Evolutionary conservation across 92 coral and sea anemone species (phyloP).

Genomic region (Hydrozoanthus gracilis): DNA sequence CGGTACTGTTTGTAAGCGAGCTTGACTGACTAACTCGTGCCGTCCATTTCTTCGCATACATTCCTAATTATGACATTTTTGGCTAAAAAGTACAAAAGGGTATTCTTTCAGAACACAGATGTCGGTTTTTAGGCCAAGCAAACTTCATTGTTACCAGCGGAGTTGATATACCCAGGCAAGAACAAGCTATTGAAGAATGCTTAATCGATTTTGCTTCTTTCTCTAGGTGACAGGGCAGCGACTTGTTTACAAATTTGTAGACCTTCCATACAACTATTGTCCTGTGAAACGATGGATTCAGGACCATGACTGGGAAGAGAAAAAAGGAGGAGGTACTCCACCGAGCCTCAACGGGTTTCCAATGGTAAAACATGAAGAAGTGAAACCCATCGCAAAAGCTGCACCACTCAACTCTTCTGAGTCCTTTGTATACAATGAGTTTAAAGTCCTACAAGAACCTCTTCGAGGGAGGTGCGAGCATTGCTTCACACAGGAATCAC

Average conservation of each 20-base stretch:
- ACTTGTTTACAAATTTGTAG: slow-evolving; percentile 96
- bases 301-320: not conserved
- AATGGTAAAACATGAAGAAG: slow-evolving; percentile 15
- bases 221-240: slow-evolving; percentile 95
- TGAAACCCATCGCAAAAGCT: not conserved
- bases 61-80: too few species aligned
- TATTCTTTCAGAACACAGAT: not conserved
- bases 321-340: not conserved
- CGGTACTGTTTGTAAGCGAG: too few species aligned
- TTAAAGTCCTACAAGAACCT: slow-evolving; percentile 79
- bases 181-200: not conserved
- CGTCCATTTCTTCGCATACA: too few species aligned
- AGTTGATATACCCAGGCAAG: too few species aligned
- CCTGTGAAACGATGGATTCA: slow-evolving; percentile 73
- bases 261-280: slow-evolving; percentile 87
- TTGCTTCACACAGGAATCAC: slow-evolving; percentile 54
- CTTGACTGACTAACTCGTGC: too few species aligned
- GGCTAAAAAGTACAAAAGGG: too few species aligned
- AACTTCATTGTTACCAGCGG: too few species aligned
- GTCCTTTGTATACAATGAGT: slow-evolving; percentile 42
- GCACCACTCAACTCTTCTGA: slow-evolving; percentile 8
- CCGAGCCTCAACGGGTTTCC: not conserved
- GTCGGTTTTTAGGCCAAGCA: too few species aligned
- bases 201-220: not conserved
- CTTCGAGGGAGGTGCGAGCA: slow-evolving; percentile 51